These are phyloP conservation scores for Sarcophilus harrisii DNA, from an alignment of 2,797 vertebrate species.

Conservation along the genomic window DNA sequence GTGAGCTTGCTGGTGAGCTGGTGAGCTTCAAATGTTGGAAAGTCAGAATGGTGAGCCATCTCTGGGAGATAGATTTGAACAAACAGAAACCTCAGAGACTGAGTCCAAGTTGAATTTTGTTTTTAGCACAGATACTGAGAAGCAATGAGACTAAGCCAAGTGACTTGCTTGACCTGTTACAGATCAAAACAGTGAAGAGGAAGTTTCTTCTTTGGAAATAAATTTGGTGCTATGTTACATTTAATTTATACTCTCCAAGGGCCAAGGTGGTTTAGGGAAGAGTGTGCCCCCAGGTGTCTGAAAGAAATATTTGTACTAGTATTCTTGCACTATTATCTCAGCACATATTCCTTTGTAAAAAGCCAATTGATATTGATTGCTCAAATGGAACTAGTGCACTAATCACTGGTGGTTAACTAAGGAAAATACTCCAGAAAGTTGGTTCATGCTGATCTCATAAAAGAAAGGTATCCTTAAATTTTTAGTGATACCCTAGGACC, in stretches of 20 bases:
- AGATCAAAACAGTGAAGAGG: neutral
- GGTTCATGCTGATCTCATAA: neutral
- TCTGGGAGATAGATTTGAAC: neutral
- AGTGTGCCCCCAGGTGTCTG: neutral
- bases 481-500: neutral
- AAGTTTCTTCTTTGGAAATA: neutral
- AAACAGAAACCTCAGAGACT: neutral
- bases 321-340: neutral
- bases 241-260: neutral
- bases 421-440: neutral
- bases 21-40: neutral
- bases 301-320: neutral
- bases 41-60: neutral
- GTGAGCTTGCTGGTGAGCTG: neutral
- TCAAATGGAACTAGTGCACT: neutral
- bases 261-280: neutral
- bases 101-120: neutral
- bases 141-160: neutral
- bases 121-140: neutral
- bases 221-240: neutral
- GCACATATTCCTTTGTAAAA: neutral
- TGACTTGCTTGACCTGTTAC: neutral
- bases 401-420: neutral
- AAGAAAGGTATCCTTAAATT: neutral
- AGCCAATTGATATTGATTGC: neutral